A percentile compares a stretch with the other conserved stretches of the same genome.
phyloP scores from a whole-genome alignment of 2,113 vertebrate genomes.

The Crotophaga sulcirostris region DNA sequence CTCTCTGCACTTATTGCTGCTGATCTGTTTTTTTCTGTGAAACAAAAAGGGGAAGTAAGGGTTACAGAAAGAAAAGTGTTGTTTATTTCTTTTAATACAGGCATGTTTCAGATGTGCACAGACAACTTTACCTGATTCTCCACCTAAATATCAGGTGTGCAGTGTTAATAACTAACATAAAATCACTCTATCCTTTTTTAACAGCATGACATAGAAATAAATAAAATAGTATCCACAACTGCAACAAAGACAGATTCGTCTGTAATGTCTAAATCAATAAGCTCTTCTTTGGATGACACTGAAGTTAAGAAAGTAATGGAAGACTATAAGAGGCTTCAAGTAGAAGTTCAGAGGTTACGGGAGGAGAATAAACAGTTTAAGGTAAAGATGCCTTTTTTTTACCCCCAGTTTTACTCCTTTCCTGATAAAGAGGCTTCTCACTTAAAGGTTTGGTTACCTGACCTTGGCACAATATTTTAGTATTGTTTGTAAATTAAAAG shows the following conservation, averaged over 20 bases:
- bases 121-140: constrained; percentile 1
- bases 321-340: constrained; percentile 94
- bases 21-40: neutral
- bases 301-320: constrained; percentile 97
- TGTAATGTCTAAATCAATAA: constrained; percentile 86
- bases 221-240: constrained; percentile 89
- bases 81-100: constrained; percentile 36
- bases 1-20: neutral
- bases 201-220: constrained; percentile 95
- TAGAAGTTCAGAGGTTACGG: constrained; percentile 94
- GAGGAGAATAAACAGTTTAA: constrained; percentile 97
- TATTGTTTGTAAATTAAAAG: neutral
- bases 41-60: neutral
- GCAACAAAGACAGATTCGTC: constrained; percentile 92
- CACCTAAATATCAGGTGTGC: constrained; percentile 27
- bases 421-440: neutral
- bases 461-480: neutral
- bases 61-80: neutral
- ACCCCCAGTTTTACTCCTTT: neutral
- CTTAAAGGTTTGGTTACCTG: neutral
- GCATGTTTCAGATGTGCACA: neutral
- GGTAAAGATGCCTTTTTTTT: constrained; percentile 73
- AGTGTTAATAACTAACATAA: constrained; percentile 36
- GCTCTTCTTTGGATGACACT: constrained; percentile 88
- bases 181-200: constrained; percentile 66